Percentiles rank a stretch among this genome's conserved stretches.
These are phyloP conservation scores for Tetrax tetrax DNA, from an alignment of 2,113 vertebrate genomes.

Conservation along the genomic window DNA sequence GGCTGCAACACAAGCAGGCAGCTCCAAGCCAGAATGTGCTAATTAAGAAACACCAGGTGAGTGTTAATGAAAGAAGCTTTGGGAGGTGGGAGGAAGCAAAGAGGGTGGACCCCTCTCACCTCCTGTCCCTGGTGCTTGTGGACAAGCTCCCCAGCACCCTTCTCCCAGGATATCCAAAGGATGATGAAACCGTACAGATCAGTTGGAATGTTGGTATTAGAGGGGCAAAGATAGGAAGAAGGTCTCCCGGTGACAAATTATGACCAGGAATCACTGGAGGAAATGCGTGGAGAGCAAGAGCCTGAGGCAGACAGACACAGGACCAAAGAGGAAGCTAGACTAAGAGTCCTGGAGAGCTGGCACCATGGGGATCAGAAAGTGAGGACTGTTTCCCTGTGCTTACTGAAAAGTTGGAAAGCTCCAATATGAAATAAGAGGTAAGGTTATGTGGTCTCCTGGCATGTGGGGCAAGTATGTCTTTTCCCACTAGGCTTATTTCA, in stretches of 20 bases:
- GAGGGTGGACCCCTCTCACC: not conserved
- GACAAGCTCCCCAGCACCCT: not conserved
- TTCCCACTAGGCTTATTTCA: not conserved
- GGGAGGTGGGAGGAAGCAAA: not conserved
- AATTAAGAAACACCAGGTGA: conserved; percentile 23
- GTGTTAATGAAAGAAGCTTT: not conserved
- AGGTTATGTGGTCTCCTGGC: not conserved
- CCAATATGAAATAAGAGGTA: not conserved
- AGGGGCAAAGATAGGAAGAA: not conserved
- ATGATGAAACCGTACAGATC: not conserved
- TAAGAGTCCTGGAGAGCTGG: not conserved
- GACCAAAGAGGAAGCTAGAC: not conserved
- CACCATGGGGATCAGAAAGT: not conserved
- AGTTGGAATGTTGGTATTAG: not conserved
- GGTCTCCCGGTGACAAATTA: not conserved
- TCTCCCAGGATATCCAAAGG: not conserved
- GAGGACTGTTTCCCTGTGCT: not conserved
- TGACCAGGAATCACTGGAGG: not conserved
- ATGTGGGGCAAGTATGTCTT: not conserved
- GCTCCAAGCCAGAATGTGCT: not conserved
- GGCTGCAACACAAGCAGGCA: not conserved
- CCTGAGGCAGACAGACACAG: not conserved
- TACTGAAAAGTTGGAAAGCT: not conserved
- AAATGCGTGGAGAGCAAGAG: not conserved
- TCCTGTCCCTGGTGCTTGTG: not conserved